These are phyloP conservation scores for Pelecanoides urinatrix DNA, from an alignment of 2,113 vertebrate genomes.

Conservation along the genomic window DNA sequence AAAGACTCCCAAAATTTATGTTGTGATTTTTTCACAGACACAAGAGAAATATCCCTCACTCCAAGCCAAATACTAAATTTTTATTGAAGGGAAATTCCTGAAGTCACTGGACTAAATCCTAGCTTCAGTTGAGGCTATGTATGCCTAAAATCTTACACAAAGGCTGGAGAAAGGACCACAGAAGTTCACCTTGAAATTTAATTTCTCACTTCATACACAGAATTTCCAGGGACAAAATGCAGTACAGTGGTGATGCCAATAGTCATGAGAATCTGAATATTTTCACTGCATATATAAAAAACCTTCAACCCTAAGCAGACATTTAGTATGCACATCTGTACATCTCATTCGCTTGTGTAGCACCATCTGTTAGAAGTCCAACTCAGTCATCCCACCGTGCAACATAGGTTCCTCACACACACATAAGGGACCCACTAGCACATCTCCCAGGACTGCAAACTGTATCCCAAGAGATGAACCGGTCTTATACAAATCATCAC, in stretches of 20 bases:
- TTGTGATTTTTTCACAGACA: background rate
- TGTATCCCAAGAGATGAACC: background rate
- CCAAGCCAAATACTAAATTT: background rate
- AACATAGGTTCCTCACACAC: background rate
- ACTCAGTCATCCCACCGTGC: fast-evolving
- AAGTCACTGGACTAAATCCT: background rate
- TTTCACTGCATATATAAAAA: background rate
- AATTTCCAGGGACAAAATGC: background rate
- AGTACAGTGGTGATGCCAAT: background rate
- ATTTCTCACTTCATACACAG: background rate
- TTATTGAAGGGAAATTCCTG: background rate
- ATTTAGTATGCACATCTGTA: background rate
- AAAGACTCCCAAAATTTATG: background rate
- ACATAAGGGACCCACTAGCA: background rate
- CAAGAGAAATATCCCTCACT: background rate
- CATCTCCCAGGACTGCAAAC: background rate
- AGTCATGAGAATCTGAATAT: background rate
- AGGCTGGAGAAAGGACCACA: background rate
- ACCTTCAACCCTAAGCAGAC: background rate
- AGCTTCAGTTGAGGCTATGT: background rate
- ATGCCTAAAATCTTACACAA: background rate
- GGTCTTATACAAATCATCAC: background rate
- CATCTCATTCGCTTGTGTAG: background rate
- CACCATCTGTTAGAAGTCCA: background rate
- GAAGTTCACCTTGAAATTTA: background rate